Percentiles rank a stretch among this genome's conserved stretches.
Conservation (phyloP, 2,888 invertebrate genomes). For the Leucoma salicis region DNA sequence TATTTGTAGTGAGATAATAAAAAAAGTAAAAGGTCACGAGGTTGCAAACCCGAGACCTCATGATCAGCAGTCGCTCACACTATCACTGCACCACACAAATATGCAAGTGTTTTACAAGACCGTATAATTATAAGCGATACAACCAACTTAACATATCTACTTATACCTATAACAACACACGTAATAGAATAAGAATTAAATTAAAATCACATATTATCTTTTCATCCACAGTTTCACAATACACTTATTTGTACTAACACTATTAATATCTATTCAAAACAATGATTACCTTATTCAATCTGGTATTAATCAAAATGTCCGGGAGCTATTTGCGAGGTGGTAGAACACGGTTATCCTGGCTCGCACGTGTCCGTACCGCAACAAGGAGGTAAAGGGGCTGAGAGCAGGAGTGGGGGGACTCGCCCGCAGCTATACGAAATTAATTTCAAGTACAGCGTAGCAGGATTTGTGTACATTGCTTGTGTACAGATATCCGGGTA, state of each 20-base stretch:
- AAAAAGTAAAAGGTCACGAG: too few relatives aligned
- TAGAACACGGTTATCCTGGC: conserved; percentile 46
- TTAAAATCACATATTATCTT: not conserved
- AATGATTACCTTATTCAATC: conserved; percentile 42
- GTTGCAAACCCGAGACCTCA: too few relatives aligned
- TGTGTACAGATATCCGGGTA: conserved; percentile 35
- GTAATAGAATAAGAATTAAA: too few relatives aligned
- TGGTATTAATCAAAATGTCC: conserved; percentile 39
- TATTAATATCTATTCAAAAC: conserved; percentile 24
- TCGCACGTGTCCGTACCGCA: conserved; percentile 56
- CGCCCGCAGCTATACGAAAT: conserved; percentile 69
- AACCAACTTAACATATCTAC: too few relatives aligned
- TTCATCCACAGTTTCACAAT: not conserved
- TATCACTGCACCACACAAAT: too few relatives aligned
- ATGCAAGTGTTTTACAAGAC: too few relatives aligned
- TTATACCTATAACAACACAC: too few relatives aligned
- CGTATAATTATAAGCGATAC: too few relatives aligned
- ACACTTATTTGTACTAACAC: conserved; percentile 18
- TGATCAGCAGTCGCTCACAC: too few relatives aligned
- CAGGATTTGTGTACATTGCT: conserved; percentile 71
- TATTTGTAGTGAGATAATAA: too few relatives aligned
- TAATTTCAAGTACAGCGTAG: conserved; percentile 70
- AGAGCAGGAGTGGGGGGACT: conserved; percentile 14
- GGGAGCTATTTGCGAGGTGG: conserved; percentile 43
- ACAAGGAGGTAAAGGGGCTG: conserved; percentile 17